These are phyloP conservation scores for Acanthosepion esculentum DNA, from an alignment of 2,888 invertebrate genomes.

Conservation along the genomic window DNA sequence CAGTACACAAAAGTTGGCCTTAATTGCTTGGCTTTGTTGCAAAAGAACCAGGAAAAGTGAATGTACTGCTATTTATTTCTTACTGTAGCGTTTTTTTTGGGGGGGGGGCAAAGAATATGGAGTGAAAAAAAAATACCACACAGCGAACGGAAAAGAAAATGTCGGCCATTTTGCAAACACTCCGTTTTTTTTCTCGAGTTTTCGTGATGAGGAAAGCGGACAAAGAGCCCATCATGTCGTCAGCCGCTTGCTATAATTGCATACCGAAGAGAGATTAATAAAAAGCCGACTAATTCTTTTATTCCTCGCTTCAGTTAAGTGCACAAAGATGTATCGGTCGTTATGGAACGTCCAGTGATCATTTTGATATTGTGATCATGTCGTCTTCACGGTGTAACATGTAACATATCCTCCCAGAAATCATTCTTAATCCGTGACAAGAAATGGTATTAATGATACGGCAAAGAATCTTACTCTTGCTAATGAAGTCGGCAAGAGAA, in stretches of 20 bases:
- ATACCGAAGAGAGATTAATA: not conserved
- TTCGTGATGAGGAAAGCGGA: not conserved
- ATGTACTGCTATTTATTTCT: not conserved
- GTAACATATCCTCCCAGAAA: not conserved
- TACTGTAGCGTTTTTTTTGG: not conserved
- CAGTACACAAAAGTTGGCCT: not conserved
- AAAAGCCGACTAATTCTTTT: not conserved
- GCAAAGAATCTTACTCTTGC: too few species aligned
- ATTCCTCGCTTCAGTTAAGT: not conserved
- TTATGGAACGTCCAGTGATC: not conserved
- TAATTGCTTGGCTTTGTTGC: not conserved
- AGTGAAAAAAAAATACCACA: not conserved
- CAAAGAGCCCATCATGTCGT: not conserved
- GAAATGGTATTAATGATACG: too few species aligned
- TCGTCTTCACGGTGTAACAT: not conserved
- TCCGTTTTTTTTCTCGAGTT: not conserved
- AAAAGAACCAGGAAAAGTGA: not conserved
- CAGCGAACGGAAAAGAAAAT: not conserved
- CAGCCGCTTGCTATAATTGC: not conserved
- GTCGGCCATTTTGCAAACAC: not conserved
- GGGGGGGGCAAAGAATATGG: not conserved
- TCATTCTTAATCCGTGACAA: not conserved
- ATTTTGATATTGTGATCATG: not conserved
- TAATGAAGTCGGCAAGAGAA: too few species aligned
- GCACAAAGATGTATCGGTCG: not conserved